Evolutionary conservation across 2,113 vertebrate species (phyloP).

Genomic region (Ammodramus savannarum): DNA sequence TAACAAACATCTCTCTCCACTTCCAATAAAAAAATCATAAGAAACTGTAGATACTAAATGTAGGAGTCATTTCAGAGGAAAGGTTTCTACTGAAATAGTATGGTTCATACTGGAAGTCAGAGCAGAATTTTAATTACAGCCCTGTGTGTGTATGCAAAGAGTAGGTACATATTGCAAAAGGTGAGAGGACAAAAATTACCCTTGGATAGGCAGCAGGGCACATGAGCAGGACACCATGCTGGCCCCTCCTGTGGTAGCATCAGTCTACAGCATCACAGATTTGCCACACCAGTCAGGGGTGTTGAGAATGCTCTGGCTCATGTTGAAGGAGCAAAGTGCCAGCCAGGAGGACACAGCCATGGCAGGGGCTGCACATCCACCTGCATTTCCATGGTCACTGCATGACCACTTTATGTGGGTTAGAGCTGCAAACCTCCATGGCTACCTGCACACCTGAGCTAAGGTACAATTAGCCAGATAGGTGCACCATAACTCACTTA

Average conservation of each 20-base stretch:
- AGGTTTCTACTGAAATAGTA: not conserved
- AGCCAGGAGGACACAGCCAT: not conserved
- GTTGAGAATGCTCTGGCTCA: not conserved
- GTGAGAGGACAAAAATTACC: not conserved
- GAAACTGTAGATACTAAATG: not conserved
- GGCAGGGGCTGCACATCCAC: not conserved
- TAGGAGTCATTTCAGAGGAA: not conserved
- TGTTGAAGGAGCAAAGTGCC: not conserved
- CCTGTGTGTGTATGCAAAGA: accelerated
- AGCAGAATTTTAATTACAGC: not conserved
- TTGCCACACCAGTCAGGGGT: not conserved
- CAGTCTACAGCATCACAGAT: not conserved
- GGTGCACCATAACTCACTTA: not conserved
- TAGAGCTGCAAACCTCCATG: not conserved
- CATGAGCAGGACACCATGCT: not conserved
- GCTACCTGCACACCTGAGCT: not conserved
- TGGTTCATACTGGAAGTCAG: not conserved
- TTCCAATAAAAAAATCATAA: not conserved
- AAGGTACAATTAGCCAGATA: not conserved
- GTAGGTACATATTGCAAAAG: not conserved
- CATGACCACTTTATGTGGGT: not conserved
- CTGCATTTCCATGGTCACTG: not conserved
- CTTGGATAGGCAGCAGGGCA: not conserved
- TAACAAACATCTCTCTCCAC: not conserved
- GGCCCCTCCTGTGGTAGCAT: not conserved